Base-by-base conservation (phyloP, 1,140 invertebrate species). In the Euura lappo region DNA sequence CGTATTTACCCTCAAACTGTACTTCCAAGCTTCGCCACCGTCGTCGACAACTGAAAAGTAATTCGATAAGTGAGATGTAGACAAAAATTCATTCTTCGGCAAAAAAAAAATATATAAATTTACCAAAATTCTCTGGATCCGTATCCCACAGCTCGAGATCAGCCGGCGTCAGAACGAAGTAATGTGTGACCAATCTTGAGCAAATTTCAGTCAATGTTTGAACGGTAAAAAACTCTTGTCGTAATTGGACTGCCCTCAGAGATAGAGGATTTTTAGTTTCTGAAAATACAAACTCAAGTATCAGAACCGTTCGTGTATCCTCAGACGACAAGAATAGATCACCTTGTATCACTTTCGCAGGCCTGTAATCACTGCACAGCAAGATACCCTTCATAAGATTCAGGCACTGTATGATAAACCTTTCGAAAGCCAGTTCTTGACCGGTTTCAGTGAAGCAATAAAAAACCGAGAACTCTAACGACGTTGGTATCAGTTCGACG, bases 21-120 rank as follows among this genome's bases (percentile, higher is more conserved):
- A 98, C 84, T 96, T 98, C 94, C 95, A 98, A 64, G 94, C 93
- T 85, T 98, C 96, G 8, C 95, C 95, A 44, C 91, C 91, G 87
- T 97, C 96, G 83, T 97, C 96, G 71, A 93, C 92, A 72, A 93
- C 91, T 92, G 77, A 75, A 87, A 88, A 79, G 79, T 68, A 13
- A 69, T 45, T 11, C 45, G 75, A 72, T 74, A 13, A 44, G 44
- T 68, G 66, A 8, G 10, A 42, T 74, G 13, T 74, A 47, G 13
- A 47, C 68, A 44, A 78, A 64, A 51, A 11, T 68, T 28, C 0
- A 51, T 71, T 64, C 42, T 71, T 73, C 13, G 46, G 1, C 28
- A 28, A 28, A 28, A 0, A 10, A 64, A 65, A 69, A 28, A 7
- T 3, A 60, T 47, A 11, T 44, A 72, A 68, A 83, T 73, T 88